phyloP scores from a whole-genome alignment of 2,888 invertebrate species.

The Drosophila aldrichi region DNA sequence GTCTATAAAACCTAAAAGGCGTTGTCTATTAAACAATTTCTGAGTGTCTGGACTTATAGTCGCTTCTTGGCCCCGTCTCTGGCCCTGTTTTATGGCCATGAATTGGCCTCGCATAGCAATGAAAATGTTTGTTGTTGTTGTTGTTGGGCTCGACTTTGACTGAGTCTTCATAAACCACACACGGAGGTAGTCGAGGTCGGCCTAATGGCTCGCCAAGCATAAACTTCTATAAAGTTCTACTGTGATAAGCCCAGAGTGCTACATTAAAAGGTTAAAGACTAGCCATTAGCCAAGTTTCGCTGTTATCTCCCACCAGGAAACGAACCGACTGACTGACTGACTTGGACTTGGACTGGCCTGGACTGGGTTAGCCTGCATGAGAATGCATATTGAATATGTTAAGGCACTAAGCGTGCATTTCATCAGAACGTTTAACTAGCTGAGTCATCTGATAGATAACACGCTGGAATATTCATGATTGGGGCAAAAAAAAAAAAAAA shows the following conservation, averaged over 20 bases:
- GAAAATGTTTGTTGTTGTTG: constrained; percentile 40
- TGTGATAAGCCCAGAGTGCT: constrained; percentile 69
- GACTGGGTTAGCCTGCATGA: constrained; percentile 39
- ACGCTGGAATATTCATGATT: constrained; percentile 58
- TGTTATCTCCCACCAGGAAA: constrained; percentile 53
- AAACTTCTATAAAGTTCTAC: constrained; percentile 60
- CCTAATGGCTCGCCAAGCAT: constrained; percentile 55
- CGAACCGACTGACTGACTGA: constrained; percentile 15
- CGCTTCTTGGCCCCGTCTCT: constrained; percentile 14
- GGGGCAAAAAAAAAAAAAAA: not conserved
- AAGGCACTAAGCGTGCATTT: constrained; percentile 43
- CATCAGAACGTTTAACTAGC: constrained; percentile 67
- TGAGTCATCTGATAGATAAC: constrained; percentile 67
- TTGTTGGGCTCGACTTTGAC: constrained; percentile 34
- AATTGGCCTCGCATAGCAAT: constrained; percentile 58
- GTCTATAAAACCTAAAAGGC: constrained; percentile 68
- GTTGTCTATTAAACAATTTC: constrained; percentile 73
- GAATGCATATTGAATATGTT: constrained; percentile 57
- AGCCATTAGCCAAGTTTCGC: constrained; percentile 76
- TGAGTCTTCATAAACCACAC: constrained; percentile 56
- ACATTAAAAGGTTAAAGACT: constrained; percentile 78
- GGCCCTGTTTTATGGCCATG: constrained; percentile 51
- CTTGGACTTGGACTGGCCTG: not conserved
- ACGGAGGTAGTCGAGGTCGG: constrained; percentile 44
- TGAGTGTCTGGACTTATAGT: constrained; percentile 40